phyloP scores from a whole-genome alignment of 2,113 vertebrate species.

The Phycodurus eques region DNA sequence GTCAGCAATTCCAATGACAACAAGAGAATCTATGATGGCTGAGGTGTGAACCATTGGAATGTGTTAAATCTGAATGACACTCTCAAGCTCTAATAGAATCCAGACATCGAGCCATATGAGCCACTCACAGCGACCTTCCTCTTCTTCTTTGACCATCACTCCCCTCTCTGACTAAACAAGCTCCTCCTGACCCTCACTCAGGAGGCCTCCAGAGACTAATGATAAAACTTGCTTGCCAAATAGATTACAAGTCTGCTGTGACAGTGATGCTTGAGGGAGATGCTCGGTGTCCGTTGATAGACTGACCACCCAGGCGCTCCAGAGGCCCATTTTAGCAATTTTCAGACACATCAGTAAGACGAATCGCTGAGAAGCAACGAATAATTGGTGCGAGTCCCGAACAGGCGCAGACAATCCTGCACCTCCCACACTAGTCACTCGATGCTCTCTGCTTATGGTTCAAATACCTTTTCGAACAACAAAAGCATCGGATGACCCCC shows the following conservation, averaged over 20 bases:
- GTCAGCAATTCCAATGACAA: conserved; percentile 23
- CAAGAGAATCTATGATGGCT: conserved; percentile 27
- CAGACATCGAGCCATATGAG: conserved; percentile 24
- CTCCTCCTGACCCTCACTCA: conserved; percentile 54
- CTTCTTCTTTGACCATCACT: conserved; percentile 24
- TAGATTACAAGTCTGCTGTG: conserved; percentile 55
- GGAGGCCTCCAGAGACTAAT: conserved; percentile 48
- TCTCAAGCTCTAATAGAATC: conserved; percentile 27
- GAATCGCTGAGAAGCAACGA: conserved; percentile 50
- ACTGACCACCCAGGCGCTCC: conserved; percentile 72
- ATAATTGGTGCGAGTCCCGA: conserved; percentile 42
- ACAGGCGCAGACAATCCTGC: conserved; percentile 28
- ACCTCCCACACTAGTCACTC: conserved; percentile 21
- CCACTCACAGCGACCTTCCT: conserved; percentile 23
- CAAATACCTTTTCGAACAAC: conserved; percentile 39
- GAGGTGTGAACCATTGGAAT: conserved; percentile 7
- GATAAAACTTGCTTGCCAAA: conserved; percentile 69
- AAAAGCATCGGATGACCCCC: conserved; percentile 46
- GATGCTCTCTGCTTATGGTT: conserved; percentile 35
- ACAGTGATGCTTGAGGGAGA: conserved; percentile 48
- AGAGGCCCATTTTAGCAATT: conserved; percentile 49
- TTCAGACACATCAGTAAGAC: conserved; percentile 55
- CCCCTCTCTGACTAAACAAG: conserved; percentile 63
- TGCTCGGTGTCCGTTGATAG: conserved; percentile 46
- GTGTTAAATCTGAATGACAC: conserved; percentile 13